phyloP scores from a whole-genome alignment of 2,888 invertebrate species.

The Tachystola acroxantha region DNA sequence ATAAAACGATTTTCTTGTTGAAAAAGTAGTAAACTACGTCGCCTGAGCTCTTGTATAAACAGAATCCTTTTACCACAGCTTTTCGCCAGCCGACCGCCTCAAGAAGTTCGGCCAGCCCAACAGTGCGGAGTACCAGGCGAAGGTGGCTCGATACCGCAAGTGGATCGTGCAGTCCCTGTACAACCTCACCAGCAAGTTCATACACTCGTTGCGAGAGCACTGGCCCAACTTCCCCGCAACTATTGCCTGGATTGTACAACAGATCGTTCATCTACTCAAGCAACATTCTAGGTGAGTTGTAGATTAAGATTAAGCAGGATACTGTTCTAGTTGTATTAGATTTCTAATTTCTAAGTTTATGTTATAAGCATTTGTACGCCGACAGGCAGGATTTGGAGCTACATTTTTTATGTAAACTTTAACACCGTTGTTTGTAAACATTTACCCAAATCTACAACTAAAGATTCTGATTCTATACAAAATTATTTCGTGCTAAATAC shows the following conservation, averaged over 20 bases:
- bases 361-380: too few relatives aligned
- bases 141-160: conserved; percentile 87
- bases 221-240: conserved; percentile 94
- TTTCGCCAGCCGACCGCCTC: conserved; percentile 64
- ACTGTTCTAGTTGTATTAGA: neutral
- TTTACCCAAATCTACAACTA: too few relatives aligned
- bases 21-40: too few relatives aligned
- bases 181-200: conserved; percentile 88
- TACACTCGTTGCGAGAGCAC: conserved; percentile 88
- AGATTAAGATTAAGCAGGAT: neutral
- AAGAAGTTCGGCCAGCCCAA: conserved; percentile 89
- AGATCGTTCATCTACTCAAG: conserved; percentile 81
- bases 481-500: too few relatives aligned
- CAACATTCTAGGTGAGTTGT: conserved; percentile 32
- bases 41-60: too few relatives aligned
- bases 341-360: too few relatives aligned
- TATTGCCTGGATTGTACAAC: conserved; percentile 93
- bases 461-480: too few relatives aligned
- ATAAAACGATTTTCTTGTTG: too few relatives aligned
- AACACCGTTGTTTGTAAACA: too few relatives aligned
- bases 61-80: conserved; percentile 34
- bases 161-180: conserved; percentile 89
- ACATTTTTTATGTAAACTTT: too few relatives aligned
- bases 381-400: too few relatives aligned
- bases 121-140: conserved; percentile 83